phyloP scores from a whole-genome alignment of 2,797 vertebrate genomes.

The Tympanoctomys barrerae region DNA sequence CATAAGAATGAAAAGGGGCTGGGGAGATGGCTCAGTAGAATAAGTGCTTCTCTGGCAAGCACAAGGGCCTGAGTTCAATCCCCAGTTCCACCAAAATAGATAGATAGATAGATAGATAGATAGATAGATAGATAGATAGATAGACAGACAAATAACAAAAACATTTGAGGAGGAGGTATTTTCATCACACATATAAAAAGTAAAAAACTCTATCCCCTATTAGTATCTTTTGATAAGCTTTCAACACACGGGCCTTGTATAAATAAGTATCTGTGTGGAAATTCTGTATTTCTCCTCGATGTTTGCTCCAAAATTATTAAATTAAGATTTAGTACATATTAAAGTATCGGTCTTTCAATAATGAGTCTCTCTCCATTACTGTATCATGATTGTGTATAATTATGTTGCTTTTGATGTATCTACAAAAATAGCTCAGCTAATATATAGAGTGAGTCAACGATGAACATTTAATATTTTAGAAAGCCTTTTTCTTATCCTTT shows the following conservation, averaged over 20 bases:
- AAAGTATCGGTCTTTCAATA: neutral
- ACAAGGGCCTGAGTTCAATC: no score
- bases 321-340: slow-evolving; percentile 26
- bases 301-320: neutral
- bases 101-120: no score
- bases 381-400: neutral
- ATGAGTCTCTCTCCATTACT: neutral
- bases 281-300: slow-evolving; percentile 1
- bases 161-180: slow-evolving; percentile 15
- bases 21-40: no score
- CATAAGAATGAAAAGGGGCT: slow-evolving; percentile 42
- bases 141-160: neutral
- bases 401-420: neutral
- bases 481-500: neutral
- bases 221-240: neutral
- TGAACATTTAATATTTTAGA: neutral
- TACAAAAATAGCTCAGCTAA: neutral
- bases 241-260: neutral
- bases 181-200: slow-evolving; percentile 16
- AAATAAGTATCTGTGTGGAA: slow-evolving; percentile 29
- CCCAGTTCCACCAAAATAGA: no score
- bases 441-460: neutral
- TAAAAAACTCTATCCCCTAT: neutral
- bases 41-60: no score
- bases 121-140: no score